Percentiles rank a stretch among this genome's conserved stretches.
Evolutionary conservation across 2,888 invertebrate genomes (phyloP).

Genomic region (Cloeon dipterum): DNA sequence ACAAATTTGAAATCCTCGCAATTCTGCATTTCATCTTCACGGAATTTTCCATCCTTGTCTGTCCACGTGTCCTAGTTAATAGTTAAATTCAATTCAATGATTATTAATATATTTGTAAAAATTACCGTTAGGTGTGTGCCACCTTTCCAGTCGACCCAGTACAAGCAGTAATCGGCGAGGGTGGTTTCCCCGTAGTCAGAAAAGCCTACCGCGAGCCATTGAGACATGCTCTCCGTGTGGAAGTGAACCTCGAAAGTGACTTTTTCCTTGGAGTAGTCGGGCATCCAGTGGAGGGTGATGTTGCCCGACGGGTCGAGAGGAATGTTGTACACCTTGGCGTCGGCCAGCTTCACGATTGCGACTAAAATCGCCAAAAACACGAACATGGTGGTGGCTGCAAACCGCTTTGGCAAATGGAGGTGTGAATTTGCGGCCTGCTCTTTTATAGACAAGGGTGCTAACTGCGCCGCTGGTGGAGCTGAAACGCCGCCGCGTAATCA

Average conservation of each 20-base stretch:
- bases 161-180: conserved; percentile 58
- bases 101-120: conserved; percentile 1
- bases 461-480: too few relatives aligned
- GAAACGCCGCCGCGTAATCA: too few relatives aligned
- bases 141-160: conserved; percentile 49
- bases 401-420: too few relatives aligned
- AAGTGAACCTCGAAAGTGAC: neutral
- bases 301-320: neutral
- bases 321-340: neutral
- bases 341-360: too few relatives aligned
- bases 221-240: neutral
- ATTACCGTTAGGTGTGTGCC: conserved; percentile 29
- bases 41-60: conserved; percentile 36
- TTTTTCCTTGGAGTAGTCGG: neutral
- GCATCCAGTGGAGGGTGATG: neutral
- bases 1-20: conserved; percentile 32
- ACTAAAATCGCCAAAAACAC: too few relatives aligned
- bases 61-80: conserved; percentile 44
- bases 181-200: conserved; percentile 52
- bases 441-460: too few relatives aligned
- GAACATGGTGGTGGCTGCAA: too few relatives aligned
- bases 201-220: conserved; percentile 70
- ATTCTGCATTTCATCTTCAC: conserved; percentile 47
- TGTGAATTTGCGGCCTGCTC: too few relatives aligned
- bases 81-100: conserved; percentile 6